Evolutionary conservation across 1,140 invertebrate species (phyloP).

Genomic region (Drosophila teissieri): DNA sequence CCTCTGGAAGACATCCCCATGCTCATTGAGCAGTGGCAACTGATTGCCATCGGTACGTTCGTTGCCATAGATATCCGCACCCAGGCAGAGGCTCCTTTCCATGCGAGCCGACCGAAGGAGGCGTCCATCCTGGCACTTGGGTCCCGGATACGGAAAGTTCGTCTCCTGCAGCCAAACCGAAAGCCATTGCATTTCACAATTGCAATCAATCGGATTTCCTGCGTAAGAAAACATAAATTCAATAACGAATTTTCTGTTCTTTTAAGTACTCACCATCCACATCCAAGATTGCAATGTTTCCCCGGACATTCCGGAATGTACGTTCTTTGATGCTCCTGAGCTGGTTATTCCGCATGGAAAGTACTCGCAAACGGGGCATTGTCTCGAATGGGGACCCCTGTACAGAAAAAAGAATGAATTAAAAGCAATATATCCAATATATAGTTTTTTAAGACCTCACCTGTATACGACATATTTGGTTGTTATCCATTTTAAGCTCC

Average conservation of each 20-base stretch:
- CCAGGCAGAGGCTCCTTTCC: slow-evolving; percentile 88
- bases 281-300: slow-evolving; percentile 92
- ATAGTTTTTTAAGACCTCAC: slow-evolving; percentile 43
- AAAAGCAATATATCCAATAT: not conserved
- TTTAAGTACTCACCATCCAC: slow-evolving; percentile 89
- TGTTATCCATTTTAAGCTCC: slow-evolving; percentile 92
- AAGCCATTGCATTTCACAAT: slow-evolving; percentile 92
- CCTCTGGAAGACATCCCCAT: slow-evolving; percentile 80
- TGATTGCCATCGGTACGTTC: slow-evolving; percentile 63
- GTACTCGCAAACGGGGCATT: slow-evolving; percentile 92
- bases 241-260: too few relatives aligned
- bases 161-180: slow-evolving; percentile 92
- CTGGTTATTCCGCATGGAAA: slow-evolving; percentile 92
- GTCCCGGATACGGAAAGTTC: slow-evolving; percentile 87
- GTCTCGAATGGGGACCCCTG: slow-evolving; percentile 90
- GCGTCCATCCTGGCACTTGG: slow-evolving; percentile 90
- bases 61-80: slow-evolving; percentile 46
- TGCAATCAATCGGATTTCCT: slow-evolving; percentile 93
- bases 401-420: slow-evolving; percentile 2
- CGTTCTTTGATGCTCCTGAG: slow-evolving; percentile 90
- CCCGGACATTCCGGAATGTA: slow-evolving; percentile 90
- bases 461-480: slow-evolving; percentile 89
- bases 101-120: slow-evolving; percentile 89
- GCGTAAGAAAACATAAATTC: not conserved
- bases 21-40: slow-evolving; percentile 79